Evolutionary conservation across 2,888 invertebrate genomes (phyloP).

Genomic region (Cremastinae sp.): DNA sequence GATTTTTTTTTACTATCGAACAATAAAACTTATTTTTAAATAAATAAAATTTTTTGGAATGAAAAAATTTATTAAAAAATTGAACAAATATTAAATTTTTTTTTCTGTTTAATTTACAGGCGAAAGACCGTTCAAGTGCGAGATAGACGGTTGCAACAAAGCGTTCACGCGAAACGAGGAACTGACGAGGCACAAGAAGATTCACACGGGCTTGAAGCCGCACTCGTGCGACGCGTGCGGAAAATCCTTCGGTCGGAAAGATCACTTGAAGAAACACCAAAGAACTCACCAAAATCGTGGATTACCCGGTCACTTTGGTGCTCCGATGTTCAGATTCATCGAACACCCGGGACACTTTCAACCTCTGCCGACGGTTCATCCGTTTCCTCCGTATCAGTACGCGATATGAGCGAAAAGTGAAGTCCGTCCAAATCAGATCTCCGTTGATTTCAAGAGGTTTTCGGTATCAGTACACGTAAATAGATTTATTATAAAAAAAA

Average conservation of each 20-base stretch:
- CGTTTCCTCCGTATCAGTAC: conserved; percentile 65
- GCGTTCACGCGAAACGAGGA: conserved; percentile 96
- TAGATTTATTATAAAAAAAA: no score
- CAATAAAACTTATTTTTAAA: no score
- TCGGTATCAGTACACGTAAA: no score
- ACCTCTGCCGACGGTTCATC: conserved; percentile 55
- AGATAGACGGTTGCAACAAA: conserved; percentile 91
- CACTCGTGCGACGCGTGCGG: conserved; percentile 93
- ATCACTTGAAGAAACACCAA: conserved; percentile 96
- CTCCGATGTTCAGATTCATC: conserved; percentile 66
- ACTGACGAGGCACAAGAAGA: conserved; percentile 93
- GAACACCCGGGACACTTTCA: conserved; percentile 54
- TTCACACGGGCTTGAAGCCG: conserved; percentile 92
- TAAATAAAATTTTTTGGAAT: no score
- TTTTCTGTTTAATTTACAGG: no score
- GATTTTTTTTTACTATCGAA: no score
- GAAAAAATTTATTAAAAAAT: no score
- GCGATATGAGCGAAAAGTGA: conserved; percentile 46
- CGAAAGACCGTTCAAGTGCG: conserved; percentile 93
- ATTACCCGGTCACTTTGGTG: conserved; percentile 62
- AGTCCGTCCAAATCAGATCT: no score
- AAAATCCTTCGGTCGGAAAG: conserved; percentile 95
- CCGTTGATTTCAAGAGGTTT: no score
- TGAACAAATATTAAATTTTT: no score
- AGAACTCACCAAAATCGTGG: conserved; percentile 86